Evolutionary conservation across 1,140 invertebrate species (phyloP), one percentile per base, ranked within the genome.

Genomic region (Eciton burchellii): DNA sequence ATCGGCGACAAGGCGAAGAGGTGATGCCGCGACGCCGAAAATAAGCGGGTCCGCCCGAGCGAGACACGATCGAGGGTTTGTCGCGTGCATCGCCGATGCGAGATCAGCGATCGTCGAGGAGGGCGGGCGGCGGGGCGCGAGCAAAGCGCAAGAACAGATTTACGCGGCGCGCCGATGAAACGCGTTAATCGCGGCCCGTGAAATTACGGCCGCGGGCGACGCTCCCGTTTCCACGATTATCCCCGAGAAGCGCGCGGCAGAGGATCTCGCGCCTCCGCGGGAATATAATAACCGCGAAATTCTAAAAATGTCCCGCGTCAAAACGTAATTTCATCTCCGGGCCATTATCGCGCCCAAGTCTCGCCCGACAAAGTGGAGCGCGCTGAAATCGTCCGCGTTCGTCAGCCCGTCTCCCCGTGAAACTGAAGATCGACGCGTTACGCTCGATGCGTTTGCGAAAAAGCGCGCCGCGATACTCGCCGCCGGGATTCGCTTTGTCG

Each of bases 1-100:
- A 82, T 6, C 85, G 85, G 45, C 66, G 26, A 57, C n/a, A n/a
- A n/a, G n/a, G n/a, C n/a, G n/a, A n/a, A n/a, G n/a, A n/a, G n/a
- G n/a, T n/a, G 43, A 83, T 88, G 59, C 85, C 70, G 68, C 65
- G 26, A 45, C 14, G 81, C 63, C 79, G 56, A 83, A 88, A 87
- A 88, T 88, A 88, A 87, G 86, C 76, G 52, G 12, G 47, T 68
- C 12, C 45, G 59, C 49, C 12, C 12, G 19, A 24, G 35, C 16
- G 14, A 60, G 35, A 65, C 43, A 76, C 49, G 29, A 85, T 87
- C 70, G 66, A 83, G 52, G 41, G 66, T 45, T 57, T 72, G 12
- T 70, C 56, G 24, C 12, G 24, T 14, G 41, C 12, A n/a, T 8
- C 73, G 59, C 26, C 35, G 35, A 35, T 35, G 29, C 52, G 8